Conservation (phyloP, 2,888 invertebrate species). For the Synergus japonicus region DNA sequence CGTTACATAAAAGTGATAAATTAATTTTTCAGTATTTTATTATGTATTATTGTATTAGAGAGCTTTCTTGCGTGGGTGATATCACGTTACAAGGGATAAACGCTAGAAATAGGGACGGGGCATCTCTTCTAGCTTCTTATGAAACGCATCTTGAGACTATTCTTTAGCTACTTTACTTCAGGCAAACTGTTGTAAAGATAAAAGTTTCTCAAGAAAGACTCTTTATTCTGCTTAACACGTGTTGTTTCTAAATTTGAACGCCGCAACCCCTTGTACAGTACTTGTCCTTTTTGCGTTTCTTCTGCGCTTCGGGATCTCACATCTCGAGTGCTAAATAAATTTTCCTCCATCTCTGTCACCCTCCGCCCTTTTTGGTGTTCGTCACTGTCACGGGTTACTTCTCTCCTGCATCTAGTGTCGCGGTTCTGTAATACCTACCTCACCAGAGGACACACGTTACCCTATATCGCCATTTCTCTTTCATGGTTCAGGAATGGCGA, state of each 20-base stretch:
- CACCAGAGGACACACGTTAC: constrained; percentile 43
- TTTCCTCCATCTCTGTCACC: constrained; percentile 42
- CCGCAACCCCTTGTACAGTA: neutral
- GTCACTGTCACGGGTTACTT: constrained; percentile 50
- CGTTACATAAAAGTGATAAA: no score
- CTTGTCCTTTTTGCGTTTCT: constrained; percentile 4
- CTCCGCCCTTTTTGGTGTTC: constrained; percentile 46
- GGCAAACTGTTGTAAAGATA: no score
- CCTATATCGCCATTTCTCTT: constrained; percentile 54
- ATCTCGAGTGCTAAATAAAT: constrained; percentile 31
- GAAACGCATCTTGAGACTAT: no score
- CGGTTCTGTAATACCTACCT: constrained; percentile 48
- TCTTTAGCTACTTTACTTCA: no score
- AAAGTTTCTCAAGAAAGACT: no score
- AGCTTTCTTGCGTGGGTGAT: no score
- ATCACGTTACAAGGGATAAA: no score
- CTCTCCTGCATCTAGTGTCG: constrained; percentile 16
- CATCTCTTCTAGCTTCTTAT: no score
- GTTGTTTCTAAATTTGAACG: constrained; percentile 27
- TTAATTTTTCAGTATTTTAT: no score
- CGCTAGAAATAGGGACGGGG: no score
- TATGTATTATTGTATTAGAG: no score
- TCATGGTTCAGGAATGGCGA: constrained; percentile 10
- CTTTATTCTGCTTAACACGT: neutral
- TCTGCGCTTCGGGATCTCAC: neutral